Evolutionary conservation across 2,888 invertebrate species (phyloP).

Genomic region (Pyrgus malvae): DNA sequence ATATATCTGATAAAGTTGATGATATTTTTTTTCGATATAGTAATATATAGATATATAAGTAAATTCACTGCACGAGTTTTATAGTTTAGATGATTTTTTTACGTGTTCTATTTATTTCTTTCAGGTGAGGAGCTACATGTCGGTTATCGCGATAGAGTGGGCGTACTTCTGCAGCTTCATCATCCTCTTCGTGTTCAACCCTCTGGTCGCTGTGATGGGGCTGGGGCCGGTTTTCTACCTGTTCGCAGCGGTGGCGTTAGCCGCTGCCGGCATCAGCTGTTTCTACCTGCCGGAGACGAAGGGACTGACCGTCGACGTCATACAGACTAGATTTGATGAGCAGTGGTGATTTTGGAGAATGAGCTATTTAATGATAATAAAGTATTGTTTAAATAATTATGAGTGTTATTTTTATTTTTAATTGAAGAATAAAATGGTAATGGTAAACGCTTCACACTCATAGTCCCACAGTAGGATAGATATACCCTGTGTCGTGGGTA

Average conservation of each 20-base stretch:
- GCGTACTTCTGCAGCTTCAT: constrained; percentile 55
- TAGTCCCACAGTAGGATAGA: too few relatives aligned
- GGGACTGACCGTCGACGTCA: constrained; percentile 49
- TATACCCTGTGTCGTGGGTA: too few relatives aligned
- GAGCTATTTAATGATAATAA: not conserved
- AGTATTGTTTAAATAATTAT: too few relatives aligned
- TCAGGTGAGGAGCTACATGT: constrained; percentile 54
- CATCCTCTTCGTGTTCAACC: constrained; percentile 56
- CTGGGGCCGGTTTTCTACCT: constrained; percentile 58
- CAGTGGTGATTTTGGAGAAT: constrained; percentile 18
- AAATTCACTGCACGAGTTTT: too few relatives aligned
- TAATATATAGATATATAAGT: too few relatives aligned
- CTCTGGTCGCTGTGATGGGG: constrained; percentile 49
- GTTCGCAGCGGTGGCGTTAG: constrained; percentile 47
- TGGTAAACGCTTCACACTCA: too few relatives aligned
- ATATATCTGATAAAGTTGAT: too few relatives aligned
- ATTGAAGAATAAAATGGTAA: too few relatives aligned
- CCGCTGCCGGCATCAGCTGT: constrained; percentile 42
- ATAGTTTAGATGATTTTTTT: not conserved
- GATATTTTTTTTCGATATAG: too few relatives aligned
- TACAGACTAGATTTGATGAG: constrained; percentile 43
- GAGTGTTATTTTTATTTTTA: too few relatives aligned
- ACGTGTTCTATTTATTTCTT: constrained; percentile 2
- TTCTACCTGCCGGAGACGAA: constrained; percentile 57
- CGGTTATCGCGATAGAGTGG: constrained; percentile 55